Conservation (phyloP, 2,888 invertebrate genomes). For the Platycheirus albimanus region DNA sequence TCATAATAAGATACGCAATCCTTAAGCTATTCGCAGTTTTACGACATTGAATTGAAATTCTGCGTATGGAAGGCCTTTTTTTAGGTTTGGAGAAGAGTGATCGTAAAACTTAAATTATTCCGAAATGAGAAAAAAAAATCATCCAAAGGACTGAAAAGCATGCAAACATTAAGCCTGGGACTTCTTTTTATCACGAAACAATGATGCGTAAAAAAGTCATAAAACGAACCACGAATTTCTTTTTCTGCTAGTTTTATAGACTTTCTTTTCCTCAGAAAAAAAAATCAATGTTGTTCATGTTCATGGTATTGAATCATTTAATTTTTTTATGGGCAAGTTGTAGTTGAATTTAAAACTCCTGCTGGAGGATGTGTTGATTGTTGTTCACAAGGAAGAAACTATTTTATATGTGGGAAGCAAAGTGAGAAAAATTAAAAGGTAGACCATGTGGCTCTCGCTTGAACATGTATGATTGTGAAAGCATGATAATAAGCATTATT, state of each 20-base stretch:
- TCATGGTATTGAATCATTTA: no score
- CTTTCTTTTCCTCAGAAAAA: not conserved
- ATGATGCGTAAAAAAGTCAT: constrained; percentile 20
- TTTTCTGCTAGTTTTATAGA: constrained; percentile 5
- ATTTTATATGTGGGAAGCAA: no score
- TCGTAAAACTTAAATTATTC: constrained; percentile 26
- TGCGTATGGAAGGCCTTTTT: not conserved
- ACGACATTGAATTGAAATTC: constrained; percentile 15
- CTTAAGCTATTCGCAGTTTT: not conserved
- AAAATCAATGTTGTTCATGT: constrained; percentile 6
- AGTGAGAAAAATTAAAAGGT: no score
- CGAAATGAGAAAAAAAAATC: constrained; percentile 6
- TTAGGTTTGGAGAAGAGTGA: not conserved
- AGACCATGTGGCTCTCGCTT: no score
- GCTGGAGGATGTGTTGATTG: no score
- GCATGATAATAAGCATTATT: no score
- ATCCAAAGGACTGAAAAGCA: not conserved
- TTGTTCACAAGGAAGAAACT: no score
- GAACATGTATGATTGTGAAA: no score
- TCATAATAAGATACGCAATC: constrained; percentile 14
- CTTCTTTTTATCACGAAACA: constrained; percentile 13
- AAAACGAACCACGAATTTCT: constrained; percentile 5
- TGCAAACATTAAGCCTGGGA: not conserved
- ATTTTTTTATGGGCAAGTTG: no score
- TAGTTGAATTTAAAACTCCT: no score